Evolutionary conservation across 2,888 invertebrate species (phyloP).

Genomic region (Drosophila ezoana): DNA sequence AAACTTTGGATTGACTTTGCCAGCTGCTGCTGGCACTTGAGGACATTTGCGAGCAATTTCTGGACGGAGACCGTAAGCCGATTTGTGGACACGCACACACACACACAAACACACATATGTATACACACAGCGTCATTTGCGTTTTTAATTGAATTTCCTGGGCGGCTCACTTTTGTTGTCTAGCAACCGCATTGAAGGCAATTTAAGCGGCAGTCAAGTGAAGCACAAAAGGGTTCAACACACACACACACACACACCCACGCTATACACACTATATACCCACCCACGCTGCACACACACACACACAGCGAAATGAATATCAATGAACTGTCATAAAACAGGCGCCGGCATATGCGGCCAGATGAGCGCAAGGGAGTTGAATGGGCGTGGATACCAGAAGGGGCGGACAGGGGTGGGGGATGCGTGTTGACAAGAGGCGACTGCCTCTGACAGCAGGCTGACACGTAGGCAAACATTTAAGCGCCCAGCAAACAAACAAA

Average conservation of each 20-base stretch:
- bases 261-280: slow-evolving; percentile 2
- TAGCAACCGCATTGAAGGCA: slow-evolving; percentile 35
- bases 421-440: slow-evolving; percentile 25
- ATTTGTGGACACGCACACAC: slow-evolving; percentile 43
- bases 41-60: slow-evolving; percentile 29
- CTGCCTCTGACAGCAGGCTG: slow-evolving; percentile 68
- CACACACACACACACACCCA: slow-evolving; percentile 14
- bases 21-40: slow-evolving; percentile 29
- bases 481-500: slow-evolving; percentile 45
- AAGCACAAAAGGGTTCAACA: slow-evolving; percentile 39
- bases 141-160: slow-evolving; percentile 70
- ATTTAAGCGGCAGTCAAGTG: slow-evolving; percentile 49
- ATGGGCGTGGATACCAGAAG: not conserved
- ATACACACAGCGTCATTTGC: slow-evolving; percentile 45
- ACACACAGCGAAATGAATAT: slow-evolving; percentile 67
- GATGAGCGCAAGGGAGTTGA: slow-evolving; percentile 7
- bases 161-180: slow-evolving; percentile 32
- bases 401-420: not conserved
- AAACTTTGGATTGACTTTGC: slow-evolving; percentile 73
- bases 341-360: slow-evolving; percentile 44
- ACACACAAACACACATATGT: not conserved
- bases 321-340: slow-evolving; percentile 77
- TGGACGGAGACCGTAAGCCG: slow-evolving; percentile 61
- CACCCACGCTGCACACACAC: slow-evolving; percentile 9
- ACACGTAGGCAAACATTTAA: slow-evolving; percentile 78